Percentiles rank a stretch among this genome's conserved stretches.
phyloP scores from a whole-genome alignment of 2,888 invertebrate species.

The Cephonodes hylas region DNA sequence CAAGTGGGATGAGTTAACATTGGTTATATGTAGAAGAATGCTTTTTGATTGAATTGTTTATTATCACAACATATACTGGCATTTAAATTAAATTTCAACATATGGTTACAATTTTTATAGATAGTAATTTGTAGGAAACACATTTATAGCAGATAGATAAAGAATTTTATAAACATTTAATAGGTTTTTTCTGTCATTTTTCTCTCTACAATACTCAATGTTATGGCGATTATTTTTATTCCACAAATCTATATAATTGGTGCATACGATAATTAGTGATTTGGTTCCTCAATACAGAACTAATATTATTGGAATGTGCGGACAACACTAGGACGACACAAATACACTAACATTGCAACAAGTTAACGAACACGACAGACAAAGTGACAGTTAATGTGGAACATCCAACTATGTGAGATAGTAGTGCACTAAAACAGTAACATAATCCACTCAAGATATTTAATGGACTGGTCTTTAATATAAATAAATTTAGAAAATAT shows the following conservation, averaged over 20 bases:
- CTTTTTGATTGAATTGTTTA: no score
- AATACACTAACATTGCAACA: neutral
- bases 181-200: no score
- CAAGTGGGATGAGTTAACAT: neutral
- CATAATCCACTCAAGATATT: neutral
- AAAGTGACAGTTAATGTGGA: slow-evolving; percentile 1
- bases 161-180: no score
- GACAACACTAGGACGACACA: slow-evolving; percentile 6
- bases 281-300: neutral
- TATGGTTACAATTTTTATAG: no score
- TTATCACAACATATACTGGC: no score
- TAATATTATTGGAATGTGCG: neutral
- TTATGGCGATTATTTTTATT: neutral
- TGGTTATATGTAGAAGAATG: neutral
- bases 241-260: neutral
- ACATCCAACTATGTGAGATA: neutral
- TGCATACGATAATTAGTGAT: neutral
- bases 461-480: neutral
- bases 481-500: no score
- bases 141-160: no score
- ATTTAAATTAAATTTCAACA: no score
- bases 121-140: no score
- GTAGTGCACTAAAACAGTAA: neutral
- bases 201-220: neutral
- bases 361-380: neutral